Conservation (phyloP, 2,888 invertebrate species). For the Galerucella pusilla region DNA sequence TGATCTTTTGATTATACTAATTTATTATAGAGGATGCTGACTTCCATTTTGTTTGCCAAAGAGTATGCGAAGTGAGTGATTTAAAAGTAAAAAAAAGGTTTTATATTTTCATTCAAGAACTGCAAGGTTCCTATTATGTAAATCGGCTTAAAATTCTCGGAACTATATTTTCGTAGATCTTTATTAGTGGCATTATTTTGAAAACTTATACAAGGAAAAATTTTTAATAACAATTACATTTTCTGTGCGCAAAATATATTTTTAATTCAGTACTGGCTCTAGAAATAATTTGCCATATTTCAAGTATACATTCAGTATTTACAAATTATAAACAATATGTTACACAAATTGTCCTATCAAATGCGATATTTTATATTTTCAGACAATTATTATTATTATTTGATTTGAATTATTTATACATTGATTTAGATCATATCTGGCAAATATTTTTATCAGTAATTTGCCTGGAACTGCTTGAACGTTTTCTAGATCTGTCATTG, state of each 20-base stretch:
- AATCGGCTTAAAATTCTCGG: not conserved
- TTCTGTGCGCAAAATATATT: not conserved
- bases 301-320: not conserved
- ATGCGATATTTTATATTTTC: too few relatives aligned
- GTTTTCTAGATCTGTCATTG: too few relatives aligned
- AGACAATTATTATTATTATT: too few relatives aligned
- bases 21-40: conserved; percentile 7
- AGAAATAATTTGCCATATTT: not conserved
- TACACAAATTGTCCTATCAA: too few relatives aligned
- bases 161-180: too few relatives aligned
- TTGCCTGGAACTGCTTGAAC: too few relatives aligned
- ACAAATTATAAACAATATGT: too few relatives aligned
- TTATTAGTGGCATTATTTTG: not conserved
- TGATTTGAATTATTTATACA: too few relatives aligned
- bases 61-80: not conserved
- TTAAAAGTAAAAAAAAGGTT: not conserved
- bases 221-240: too few relatives aligned
- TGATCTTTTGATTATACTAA: not conserved
- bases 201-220: not conserved
- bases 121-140: not conserved
- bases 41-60: not conserved
- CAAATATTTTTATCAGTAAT: too few relatives aligned
- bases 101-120: not conserved
- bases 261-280: not conserved
- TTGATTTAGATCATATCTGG: too few relatives aligned